phyloP scores from a whole-genome alignment of 2,113 vertebrate genomes.

The Pipra filicauda region DNA sequence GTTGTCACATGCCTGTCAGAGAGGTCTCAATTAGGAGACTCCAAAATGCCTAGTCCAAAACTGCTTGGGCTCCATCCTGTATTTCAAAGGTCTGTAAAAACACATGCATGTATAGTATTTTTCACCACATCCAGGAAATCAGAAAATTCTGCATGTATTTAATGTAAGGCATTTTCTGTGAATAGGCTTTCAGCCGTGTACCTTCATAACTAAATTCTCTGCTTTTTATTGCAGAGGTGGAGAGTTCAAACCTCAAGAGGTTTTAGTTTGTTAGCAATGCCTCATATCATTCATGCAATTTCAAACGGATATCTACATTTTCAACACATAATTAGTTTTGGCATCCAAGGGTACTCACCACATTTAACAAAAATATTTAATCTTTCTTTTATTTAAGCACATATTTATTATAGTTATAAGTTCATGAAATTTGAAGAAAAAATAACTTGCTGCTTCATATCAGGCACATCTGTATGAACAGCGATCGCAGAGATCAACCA shows the following conservation, averaged over 20 bases:
- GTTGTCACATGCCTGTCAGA: neutral
- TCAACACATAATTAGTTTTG: slow-evolving; percentile 2
- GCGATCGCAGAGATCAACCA: neutral
- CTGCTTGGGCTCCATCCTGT: neutral
- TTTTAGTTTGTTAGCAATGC: neutral
- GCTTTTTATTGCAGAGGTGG: neutral
- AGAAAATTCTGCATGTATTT: neutral
- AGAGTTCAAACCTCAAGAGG: neutral
- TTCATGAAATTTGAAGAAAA: neutral
- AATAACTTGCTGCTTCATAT: neutral
- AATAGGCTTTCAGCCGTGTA: neutral
- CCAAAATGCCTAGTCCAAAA: neutral
- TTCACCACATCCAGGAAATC: neutral
- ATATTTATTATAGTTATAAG: neutral
- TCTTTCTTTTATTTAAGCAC: neutral
- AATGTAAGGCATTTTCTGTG: neutral
- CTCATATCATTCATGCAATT: neutral
- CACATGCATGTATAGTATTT: accelerated
- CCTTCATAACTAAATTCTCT: neutral
- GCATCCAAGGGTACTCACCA: neutral
- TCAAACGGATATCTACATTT: neutral
- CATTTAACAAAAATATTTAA: neutral
- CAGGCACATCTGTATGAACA: neutral
- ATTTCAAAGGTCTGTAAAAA: neutral
- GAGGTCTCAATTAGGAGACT: neutral